Base-by-base conservation (phyloP, 2,888 invertebrate species). In the Watsonalla cultraria region DNA sequence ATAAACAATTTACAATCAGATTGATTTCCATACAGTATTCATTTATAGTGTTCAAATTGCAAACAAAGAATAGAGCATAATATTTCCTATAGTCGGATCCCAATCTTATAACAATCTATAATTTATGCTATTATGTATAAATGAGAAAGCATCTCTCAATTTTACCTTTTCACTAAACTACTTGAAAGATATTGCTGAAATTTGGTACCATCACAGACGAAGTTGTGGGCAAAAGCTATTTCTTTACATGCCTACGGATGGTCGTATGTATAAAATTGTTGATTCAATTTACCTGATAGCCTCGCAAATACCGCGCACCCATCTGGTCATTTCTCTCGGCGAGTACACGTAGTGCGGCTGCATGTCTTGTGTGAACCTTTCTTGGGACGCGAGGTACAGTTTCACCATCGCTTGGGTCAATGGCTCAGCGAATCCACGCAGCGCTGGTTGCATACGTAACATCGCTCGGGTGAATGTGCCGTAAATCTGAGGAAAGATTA, bases 321-420 rank as follows among this genome's bases (percentile, higher is more conserved):
- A 99, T 76, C 99, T 92, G 0, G 99, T 99, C 98, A 99, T 97
- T 90, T 99, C 99, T 75, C 97, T 93, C 8, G 99, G 99, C 54
- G 99, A 99, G 91, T 99, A 99, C 0, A 99, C 99, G 83, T 99
- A 99, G 87, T 99, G 99, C 0, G 99, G 99, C 84, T 99, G 99
- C 98, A 99, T 99, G 85, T 99, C 99, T 87, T 99, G 99, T 0
- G 99, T 99, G 86, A 99, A 99, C 53, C 96, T 93, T 82, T 99
- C 99, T 91, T 99, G 99, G 6, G 99, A 99, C 6, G 96, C 94
- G 53, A 99, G 92, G 91, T 99, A 99, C 80, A 99, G 97, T 78
- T 98, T 98, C 9, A 99, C 99, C 99, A 99, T 99, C 2, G 99
- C 99, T 75, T 97, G 97, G 0, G 99, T 99, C 46, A 99, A 91